Base-by-base conservation (phyloP, 2,888 invertebrate genomes). In the Camponotus fellah region DNA sequence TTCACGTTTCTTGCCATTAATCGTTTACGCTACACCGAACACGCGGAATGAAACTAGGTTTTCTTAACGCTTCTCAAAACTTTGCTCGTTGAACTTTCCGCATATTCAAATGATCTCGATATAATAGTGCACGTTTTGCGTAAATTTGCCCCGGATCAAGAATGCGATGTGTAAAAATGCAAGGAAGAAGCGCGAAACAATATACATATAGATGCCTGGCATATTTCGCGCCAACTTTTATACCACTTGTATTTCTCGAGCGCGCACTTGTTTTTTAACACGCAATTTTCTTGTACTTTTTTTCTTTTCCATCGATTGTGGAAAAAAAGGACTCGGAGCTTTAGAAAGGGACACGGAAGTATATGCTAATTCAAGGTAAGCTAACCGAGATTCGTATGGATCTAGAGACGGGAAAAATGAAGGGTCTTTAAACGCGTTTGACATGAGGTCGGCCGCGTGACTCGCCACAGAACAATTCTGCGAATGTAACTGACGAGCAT, bases 401-500 rank as follows among this genome's bases (percentile, higher is more conserved):
- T 21, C 21, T 46, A 43, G 34, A 21, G 12, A 49, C 26, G 14
- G 60, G 62, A 80, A 80, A 80, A 72, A 26, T 32, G 12, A 9
- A 10, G 21, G 37, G 46, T 46, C 34, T 49, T 60, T 46, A 80
- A 80, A 80, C 60, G n/a, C 49, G 79, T 72, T 80, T 80, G 79
- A 80, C 79, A 60, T 80, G 72, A 80, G 46, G 72, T 43, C 43
- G 37, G 34, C 72, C 79, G 60, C 79, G 79, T 80, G 65, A 80
- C 46, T 62, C 79, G 58, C 46, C 60, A 37, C 60, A 49, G 37
- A 80, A 79, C 58, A 79, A 80, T 80, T 80, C 72, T 37, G 46
- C 72, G 79, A 80, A 80, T 72, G 26, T 80, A 80, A 80, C 72
- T 60, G 72, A 80, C 79, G 46, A 80, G 79, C 58, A 80, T 72